A percentile compares a stretch with the other conserved stretches of the same genome.
phyloP scores from a whole-genome alignment of 2,888 invertebrate genomes.

The Drosophila anceps region DNA sequence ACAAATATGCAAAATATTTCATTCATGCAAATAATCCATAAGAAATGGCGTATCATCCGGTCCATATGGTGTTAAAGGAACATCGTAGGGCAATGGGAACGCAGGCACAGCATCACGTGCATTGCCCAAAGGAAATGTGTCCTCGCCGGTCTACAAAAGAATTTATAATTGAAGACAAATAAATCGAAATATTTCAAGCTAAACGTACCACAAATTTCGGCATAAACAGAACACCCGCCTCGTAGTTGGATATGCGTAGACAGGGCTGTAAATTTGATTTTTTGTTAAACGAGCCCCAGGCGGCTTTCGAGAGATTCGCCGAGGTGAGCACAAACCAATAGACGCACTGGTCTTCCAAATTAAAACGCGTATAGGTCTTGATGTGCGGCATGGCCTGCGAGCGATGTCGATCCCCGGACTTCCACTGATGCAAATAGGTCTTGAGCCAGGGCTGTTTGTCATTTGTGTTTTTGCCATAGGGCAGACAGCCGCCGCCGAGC shows the following conservation, averaged over 20 bases:
- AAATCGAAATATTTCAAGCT: not conserved
- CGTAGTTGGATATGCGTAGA: conserved; percentile 93
- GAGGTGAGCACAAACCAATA: conserved; percentile 95
- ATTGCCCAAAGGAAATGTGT: conserved; percentile 87
- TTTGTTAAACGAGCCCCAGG: conserved; percentile 93
- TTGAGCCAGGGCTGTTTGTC: conserved; percentile 94
- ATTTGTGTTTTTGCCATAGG: conserved; percentile 92
- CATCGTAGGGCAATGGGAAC: conserved; percentile 92
- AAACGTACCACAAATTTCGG: conserved; percentile 92
- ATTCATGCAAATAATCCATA: conserved; percentile 86
- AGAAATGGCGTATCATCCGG: conserved; percentile 90
- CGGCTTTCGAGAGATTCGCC: conserved; percentile 98
- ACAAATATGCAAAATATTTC: not conserved
- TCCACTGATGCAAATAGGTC: conserved; percentile 93
- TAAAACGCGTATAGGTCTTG: conserved; percentile 93
- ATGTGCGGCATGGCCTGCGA: conserved; percentile 97
- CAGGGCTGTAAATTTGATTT: conserved; percentile 87
- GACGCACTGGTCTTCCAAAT: conserved; percentile 87
- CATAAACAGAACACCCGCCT: conserved; percentile 95
- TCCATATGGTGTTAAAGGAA: conserved; percentile 91
- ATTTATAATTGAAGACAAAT: not conserved
- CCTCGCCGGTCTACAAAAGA: conserved; percentile 87
- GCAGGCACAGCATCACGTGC: conserved; percentile 83
- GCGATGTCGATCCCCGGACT: conserved; percentile 89
- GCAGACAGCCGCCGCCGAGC: conserved; percentile 94